Base-by-base conservation (phyloP, 1,140 invertebrate genomes). In the Apis dorsata region DNA sequence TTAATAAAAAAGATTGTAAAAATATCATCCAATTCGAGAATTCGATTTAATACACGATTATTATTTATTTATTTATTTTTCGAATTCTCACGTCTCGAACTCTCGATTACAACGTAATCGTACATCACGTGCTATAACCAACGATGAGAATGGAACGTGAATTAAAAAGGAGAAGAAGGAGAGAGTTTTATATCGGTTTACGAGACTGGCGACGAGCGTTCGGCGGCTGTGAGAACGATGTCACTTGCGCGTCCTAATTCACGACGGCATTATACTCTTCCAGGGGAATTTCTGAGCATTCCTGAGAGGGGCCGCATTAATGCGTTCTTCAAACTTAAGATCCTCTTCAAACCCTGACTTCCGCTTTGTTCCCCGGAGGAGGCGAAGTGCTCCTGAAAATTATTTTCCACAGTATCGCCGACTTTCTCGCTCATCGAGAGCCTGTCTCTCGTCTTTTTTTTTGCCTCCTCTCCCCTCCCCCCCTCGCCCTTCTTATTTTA, bases 241-340 rank as follows among this genome's bases (percentile, higher is more conserved):
- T 82, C 80, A 77, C 73, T 68, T 59, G 79, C 19, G 65, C 70
- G 73, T 68, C 69, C 71, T 76, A 76, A 76, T 81, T 81, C 65
- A 57, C 53, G 49, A 60, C 73, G 73, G 76, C 74, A 62, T 75
- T 77, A 82, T 70, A 82, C 62, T 53, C 53, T 81, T n/a, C 55
- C 74, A 60, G 63, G 62, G 79, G 72, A 69, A 82, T 82, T 76
- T 76, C 72, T 59, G 71, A 76, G 79, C 79, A 76, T 81, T 60
- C 63, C 72, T 11, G 65, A 68, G 66, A 53, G 34, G 65, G 55
- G 63, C 51, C 57, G 80, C 55, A 75, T 76, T 77, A 77, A 82
- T 69, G 72, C 66, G 57, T 82, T 82, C 80, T 82, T 77, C 63
- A 82, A 69, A 82, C 73, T 82, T 82, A 62, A 82, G 74, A 82